phyloP scores from a whole-genome alignment of 2,888 invertebrate species.

The Hydrotaea diabolus region DNA sequence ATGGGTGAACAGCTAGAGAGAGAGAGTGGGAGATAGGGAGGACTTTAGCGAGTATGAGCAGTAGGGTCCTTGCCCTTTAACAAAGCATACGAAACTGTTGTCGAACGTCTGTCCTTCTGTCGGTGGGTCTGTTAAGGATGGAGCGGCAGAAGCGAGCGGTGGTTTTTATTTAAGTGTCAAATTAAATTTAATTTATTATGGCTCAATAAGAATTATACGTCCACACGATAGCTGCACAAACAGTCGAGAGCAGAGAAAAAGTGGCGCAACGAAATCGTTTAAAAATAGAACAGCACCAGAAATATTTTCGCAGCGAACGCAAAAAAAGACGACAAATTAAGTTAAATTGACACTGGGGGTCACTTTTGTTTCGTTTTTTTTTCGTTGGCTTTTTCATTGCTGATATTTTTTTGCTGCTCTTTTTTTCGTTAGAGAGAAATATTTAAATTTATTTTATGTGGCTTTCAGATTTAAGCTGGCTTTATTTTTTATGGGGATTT shows the following conservation, averaged over 20 bases:
- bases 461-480: too few relatives aligned
- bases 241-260: not conserved
- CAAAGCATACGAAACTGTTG: slow-evolving; percentile 14
- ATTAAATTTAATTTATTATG: slow-evolving; percentile 63
- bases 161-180: slow-evolving; percentile 62
- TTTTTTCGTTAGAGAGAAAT: not conserved
- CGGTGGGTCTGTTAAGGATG: not conserved
- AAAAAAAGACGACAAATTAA: slow-evolving; percentile 29
- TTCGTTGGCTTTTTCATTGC: not conserved
- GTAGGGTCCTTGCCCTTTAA: not conserved
- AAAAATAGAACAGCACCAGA: not conserved
- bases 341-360: slow-evolving; percentile 51
- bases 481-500: too few relatives aligned
- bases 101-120: not conserved
- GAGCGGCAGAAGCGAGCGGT: not conserved
- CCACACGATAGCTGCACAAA: not conserved
- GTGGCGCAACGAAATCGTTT: not conserved
- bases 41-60: not conserved
- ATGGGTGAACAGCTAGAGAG: too few relatives aligned
- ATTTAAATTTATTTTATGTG: not conserved
- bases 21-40: not conserved
- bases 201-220: slow-evolving; percentile 56
- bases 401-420: not conserved
- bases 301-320: not conserved
- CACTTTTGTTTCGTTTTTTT: slow-evolving; percentile 20